Percentiles rank a stretch among this genome's conserved stretches.
Conservation (phyloP, 1,140 invertebrate genomes). For the Neodiprion lecontei region DNA sequence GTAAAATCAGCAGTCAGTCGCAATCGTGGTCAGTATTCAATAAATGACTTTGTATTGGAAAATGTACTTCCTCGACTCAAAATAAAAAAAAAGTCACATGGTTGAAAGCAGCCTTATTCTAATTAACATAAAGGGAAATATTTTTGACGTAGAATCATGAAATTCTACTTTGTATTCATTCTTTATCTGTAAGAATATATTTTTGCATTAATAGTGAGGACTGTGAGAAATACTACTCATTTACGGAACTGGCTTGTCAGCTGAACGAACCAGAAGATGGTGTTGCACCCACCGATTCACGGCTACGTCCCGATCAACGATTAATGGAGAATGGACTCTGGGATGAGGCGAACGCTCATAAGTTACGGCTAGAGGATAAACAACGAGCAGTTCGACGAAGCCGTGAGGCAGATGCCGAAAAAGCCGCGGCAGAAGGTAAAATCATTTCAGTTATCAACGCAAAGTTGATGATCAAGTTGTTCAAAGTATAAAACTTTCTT, state of each 20-base stretch:
- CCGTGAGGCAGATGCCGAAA: conserved; percentile 82
- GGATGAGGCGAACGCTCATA: conserved; percentile 96
- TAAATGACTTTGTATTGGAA: too few species aligned
- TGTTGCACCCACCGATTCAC: conserved; percentile 94
- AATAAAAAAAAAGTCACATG: too few species aligned
- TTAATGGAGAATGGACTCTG: conserved; percentile 96
- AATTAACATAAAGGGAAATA: too few species aligned
- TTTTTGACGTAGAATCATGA: too few species aligned
- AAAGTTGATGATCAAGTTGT: conserved; percentile 12
- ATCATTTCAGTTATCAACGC: too few species aligned
- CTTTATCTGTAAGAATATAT: too few species aligned
- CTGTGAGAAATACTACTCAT: conserved; percentile 88
- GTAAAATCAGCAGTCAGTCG: too few species aligned
- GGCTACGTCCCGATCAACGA: conserved; percentile 93
- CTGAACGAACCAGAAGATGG: conserved; percentile 93
- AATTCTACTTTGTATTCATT: too few species aligned
- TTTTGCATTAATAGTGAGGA: conserved; percentile 63
- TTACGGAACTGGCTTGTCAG: conserved; percentile 94
- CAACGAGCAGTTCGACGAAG: conserved; percentile 78
- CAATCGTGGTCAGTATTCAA: too few species aligned
- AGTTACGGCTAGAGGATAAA: conserved; percentile 93
- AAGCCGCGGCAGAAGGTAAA: conserved; percentile 74
- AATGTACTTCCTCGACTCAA: too few species aligned
- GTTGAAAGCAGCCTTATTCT: too few species aligned
- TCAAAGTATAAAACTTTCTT: conserved; percentile 17